Conservation (phyloP, 1,140 invertebrate genomes). For the Bradynema listronoti region DNA sequence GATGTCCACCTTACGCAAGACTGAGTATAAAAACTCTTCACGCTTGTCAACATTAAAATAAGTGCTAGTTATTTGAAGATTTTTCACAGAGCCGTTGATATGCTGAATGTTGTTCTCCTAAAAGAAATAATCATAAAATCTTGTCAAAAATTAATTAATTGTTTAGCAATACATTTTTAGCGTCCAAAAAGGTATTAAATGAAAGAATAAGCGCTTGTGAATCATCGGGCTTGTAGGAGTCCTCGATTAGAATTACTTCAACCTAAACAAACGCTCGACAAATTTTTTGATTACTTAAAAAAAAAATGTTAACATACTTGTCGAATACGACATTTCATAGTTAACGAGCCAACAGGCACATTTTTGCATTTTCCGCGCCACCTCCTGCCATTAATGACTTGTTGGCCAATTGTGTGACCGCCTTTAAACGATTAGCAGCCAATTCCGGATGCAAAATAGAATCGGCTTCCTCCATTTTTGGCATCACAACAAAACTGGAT, state of each 20-base stretch:
- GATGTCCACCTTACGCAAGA: slow-evolving; percentile 73
- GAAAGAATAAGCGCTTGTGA: slow-evolving; percentile 83
- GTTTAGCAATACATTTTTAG: slow-evolving; percentile 30
- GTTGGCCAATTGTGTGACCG: background rate
- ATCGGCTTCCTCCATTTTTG: slow-evolving; percentile 31
- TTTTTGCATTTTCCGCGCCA: slow-evolving; percentile 14
- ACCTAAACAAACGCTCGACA: no score
- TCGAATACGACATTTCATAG: slow-evolving; percentile 72
- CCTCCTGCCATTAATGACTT: background rate
- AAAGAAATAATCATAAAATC: slow-evolving; percentile 23
- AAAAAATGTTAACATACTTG: no score
- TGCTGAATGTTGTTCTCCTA: slow-evolving; percentile 34
- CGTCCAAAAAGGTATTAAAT: slow-evolving; percentile 62
- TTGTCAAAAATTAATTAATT: background rate
- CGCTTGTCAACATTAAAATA: slow-evolving; percentile 46
- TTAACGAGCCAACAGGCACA: slow-evolving; percentile 62
- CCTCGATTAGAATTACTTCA: slow-evolving; percentile 86
- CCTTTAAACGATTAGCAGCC: no score
- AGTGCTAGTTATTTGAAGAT: slow-evolving; percentile 70
- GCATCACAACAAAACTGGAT: slow-evolving; percentile 48
- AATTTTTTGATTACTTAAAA: no score
- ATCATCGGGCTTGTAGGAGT: slow-evolving; percentile 69
- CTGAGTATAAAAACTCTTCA: slow-evolving; percentile 59
- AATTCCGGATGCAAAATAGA: background rate
- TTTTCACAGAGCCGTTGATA: slow-evolving; percentile 65